Base-by-base conservation (phyloP, 1,140 invertebrate species). In the Thalassaphorura encarpata region DNA sequence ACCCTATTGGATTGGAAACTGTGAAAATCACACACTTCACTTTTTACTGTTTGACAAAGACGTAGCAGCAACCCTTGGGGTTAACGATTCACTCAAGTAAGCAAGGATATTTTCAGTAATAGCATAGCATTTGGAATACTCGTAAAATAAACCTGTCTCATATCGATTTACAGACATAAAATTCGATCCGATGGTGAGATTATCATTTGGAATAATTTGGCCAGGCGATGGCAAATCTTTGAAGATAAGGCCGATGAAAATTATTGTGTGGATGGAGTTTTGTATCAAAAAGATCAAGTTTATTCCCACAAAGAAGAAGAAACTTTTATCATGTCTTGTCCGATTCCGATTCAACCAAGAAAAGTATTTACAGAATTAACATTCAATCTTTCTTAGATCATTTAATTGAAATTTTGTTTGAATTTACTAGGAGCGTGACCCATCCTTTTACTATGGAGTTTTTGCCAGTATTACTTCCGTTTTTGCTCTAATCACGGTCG, bases 401-500 rank as follows among this genome's bases (percentile, higher is more conserved):
- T n/a, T 11, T 36, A n/a, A 11, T 11, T 36, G 33, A 11, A 11
- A 36, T 36, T 11, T 11, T 11, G n/a, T n/a, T 36, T 36, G 11
- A 36, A 11, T 36, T 36, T 36, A 11, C n/a, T n/a, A 11, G n/a
- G 33, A 27, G 11, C 31, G 29, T 21, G 13, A 51, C 28, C 3
- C 33, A 8, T 51, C 48, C 8, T 26, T 33, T 16, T 42, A 54
- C 24, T 62, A 62, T 33, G 55, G 43, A 2, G 47, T 29, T n/a
- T 18, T 62, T 5, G 49, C 58, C 39, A 43, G 58, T 29, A 19
- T 24, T n/a, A 52, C 47, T 8, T 56, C 56, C 15, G 1, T 59
- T 2, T 62, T 62, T 29, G 27, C 51, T 3, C 31, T 59, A 1
- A n/a, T 59, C 18, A 62, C 61, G 2, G 58, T 53, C 27, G 16